Conservation (phyloP, 1,140 invertebrate genomes). For the Belonocnema kinseyi region DNA sequence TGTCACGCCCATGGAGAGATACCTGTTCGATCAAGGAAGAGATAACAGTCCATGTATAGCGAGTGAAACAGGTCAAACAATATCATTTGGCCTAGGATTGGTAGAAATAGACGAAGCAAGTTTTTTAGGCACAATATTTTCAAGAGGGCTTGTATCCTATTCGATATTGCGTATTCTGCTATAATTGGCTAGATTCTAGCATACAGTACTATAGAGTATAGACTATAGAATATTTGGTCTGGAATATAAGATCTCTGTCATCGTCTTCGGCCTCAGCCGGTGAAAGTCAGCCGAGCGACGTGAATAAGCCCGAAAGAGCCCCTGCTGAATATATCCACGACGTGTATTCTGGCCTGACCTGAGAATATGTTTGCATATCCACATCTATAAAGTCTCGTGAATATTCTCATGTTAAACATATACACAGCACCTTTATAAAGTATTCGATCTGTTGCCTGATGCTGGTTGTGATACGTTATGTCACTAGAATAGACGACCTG, state of each 20-base stretch:
- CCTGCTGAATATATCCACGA: slow-evolving; percentile 42
- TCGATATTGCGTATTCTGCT: not conserved
- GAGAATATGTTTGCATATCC: slow-evolving; percentile 24
- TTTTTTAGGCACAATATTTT: slow-evolving; percentile 50
- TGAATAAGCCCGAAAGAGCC: slow-evolving; percentile 39
- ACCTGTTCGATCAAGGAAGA: slow-evolving; percentile 3
- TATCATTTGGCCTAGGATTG: slow-evolving; percentile 15
- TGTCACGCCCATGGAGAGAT: slow-evolving; percentile 8
- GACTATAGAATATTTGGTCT: not conserved
- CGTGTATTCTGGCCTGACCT: not conserved
- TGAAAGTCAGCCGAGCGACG: slow-evolving; percentile 53
- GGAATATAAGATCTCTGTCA: not conserved
- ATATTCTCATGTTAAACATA: slow-evolving; percentile 11
- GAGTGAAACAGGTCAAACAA: slow-evolving; percentile 29
- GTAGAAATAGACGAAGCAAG: not conserved
- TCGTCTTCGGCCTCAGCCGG: slow-evolving; percentile 46
- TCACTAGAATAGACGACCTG: too few species aligned
- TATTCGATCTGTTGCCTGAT: not conserved
- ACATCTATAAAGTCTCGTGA: not conserved
- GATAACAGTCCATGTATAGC: not conserved
- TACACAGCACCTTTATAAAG: not conserved
- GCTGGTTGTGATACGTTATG: too few species aligned
- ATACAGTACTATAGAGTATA: not conserved
- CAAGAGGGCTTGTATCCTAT: slow-evolving; percentile 40
- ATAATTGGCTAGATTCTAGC: too few species aligned